Evolutionary conservation across 2,888 invertebrate species (phyloP), one percentile per base, ranked within the genome.

Genomic region (Formica aserva): DNA sequence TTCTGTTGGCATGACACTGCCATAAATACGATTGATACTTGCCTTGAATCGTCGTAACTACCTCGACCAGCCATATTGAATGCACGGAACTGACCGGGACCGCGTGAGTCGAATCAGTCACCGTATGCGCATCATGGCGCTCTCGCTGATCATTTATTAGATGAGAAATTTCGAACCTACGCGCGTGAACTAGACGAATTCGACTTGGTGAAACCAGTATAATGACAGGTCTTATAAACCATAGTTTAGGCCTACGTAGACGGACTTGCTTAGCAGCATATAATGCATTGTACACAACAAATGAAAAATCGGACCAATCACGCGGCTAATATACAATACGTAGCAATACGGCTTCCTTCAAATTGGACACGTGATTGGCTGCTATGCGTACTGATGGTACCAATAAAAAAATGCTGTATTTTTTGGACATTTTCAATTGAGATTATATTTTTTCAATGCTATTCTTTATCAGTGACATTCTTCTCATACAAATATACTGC

Each of bases 61-160:
- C 97, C 96, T 96, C 97, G 97, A 96, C 97, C 97, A 96, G 98
- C 98, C 98, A 98, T 98, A 97, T 97, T 98, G 96, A 96, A 96
- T 96, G 94, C 93, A 94, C 94, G 93, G 92, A 94, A 94, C 94
- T 94, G 92, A 91, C 92, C 92, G 92, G 91, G 91, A 93, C 92
- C 90, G 92, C 92, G 92, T 91, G 92, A 92, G 91, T 92, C 91
- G 90, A 90, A 82, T 87, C 82, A 92, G 84, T 86, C 87, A 89
- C 90, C 89, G 71, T 62, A 88, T 86, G 83, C 83, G 86, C 88
- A 90, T 91, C 89, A 92, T 92, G 90, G 92, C 91, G 89, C 88
- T 90, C 89, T 89, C 84, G 41, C 65, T 71, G 2, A 41, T n/a
- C 8, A 29, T 29, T 78, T 83, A 81, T 62, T 66, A n/a, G 65